Evolutionary conservation across 2,888 invertebrate genomes (phyloP).

Genomic region (Proisotoma minuta): DNA sequence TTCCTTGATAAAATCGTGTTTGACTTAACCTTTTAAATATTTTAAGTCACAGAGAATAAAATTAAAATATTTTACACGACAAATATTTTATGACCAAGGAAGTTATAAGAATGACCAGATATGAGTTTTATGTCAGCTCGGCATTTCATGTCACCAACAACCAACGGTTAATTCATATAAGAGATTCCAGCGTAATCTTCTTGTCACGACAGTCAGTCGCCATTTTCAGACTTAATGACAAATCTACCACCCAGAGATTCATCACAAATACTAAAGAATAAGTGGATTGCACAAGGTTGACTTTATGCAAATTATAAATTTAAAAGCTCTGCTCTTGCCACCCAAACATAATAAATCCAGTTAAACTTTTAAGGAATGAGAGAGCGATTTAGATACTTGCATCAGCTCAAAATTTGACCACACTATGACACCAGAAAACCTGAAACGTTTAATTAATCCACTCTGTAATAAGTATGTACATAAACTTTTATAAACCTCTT

Average conservation of each 20-base stretch:
- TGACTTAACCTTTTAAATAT: slow-evolving; percentile 3
- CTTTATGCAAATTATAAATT: slow-evolving; percentile 2
- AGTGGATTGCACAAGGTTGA: background rate
- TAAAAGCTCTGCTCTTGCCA: too few species aligned
- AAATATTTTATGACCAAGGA: too few species aligned
- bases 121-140: background rate
- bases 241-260: slow-evolving; percentile 8
- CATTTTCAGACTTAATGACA: slow-evolving; percentile 11
- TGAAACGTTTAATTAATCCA: too few species aligned
- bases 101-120: background rate
- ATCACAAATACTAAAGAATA: background rate
- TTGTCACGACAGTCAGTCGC: slow-evolving; percentile 9
- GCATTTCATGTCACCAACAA: background rate
- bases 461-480: too few species aligned
- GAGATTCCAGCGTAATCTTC: slow-evolving; percentile 5
- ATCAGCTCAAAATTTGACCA: too few species aligned
- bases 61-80: background rate
- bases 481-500: too few species aligned
- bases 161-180: background rate
- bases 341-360: too few species aligned
- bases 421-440: background rate
- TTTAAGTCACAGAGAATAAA: background rate
- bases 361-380: too few species aligned
- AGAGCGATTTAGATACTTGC: too few species aligned
- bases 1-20: slow-evolving; percentile 2